Conservation (phyloP, 2,113 vertebrate species). For the Pheucticus melanocephalus region DNA sequence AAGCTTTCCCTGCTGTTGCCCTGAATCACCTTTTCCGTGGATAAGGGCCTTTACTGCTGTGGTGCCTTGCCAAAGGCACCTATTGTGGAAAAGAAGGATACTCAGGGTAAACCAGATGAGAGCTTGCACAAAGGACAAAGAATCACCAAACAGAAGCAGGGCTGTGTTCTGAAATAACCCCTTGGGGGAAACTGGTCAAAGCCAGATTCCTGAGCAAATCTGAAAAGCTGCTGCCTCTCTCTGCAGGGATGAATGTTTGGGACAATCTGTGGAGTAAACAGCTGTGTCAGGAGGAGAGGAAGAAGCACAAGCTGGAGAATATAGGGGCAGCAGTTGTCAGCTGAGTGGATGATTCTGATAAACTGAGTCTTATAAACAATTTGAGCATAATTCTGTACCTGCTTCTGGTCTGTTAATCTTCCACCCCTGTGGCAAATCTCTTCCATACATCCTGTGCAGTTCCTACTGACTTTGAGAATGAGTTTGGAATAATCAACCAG, state of each 20-base stretch:
- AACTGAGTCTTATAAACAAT: background rate
- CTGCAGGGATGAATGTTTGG: background rate
- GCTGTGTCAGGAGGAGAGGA: background rate
- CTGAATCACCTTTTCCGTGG: background rate
- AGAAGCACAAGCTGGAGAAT: background rate
- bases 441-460: background rate
- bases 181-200: background rate
- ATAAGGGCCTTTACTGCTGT: background rate
- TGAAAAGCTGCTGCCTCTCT: background rate
- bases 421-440: background rate
- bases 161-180: background rate
- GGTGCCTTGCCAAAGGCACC: background rate
- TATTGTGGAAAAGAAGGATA: background rate
- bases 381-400: background rate
- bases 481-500: background rate
- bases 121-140: background rate
- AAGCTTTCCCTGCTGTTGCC: background rate
- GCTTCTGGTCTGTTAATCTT: background rate
- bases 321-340: background rate
- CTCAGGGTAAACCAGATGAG: background rate
- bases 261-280: background rate
- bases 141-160: background rate
- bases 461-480: background rate
- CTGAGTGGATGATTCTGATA: background rate
- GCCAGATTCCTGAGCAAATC: background rate